Evolutionary conservation across 1,140 invertebrate species (phyloP).

Genomic region (Lepeophtheirus salmonis): DNA sequence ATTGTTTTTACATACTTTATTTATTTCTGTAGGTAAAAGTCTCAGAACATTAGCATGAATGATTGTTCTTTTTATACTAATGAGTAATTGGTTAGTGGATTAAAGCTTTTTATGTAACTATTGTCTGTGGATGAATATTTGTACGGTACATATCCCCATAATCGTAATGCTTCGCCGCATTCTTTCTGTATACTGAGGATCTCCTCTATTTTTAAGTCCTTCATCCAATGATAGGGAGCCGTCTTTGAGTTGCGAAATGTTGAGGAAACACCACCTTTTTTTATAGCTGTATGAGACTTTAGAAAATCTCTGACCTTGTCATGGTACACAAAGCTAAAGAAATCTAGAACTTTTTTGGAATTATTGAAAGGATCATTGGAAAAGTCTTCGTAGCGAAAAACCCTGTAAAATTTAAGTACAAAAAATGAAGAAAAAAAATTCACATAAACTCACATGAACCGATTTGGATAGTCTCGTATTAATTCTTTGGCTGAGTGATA

Average conservation of each 20-base stretch:
- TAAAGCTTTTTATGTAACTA: no score
- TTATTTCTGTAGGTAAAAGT: no score
- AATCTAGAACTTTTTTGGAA: constrained; percentile 48
- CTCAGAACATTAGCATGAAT: no score
- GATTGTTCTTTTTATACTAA: no score
- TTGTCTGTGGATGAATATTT: no score
- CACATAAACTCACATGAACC: constrained; percentile 30
- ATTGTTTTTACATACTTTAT: no score
- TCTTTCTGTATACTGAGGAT: constrained; percentile 40
- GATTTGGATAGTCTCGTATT: constrained; percentile 41
- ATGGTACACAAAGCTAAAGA: constrained; percentile 51
- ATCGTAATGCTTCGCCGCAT: constrained; percentile 49
- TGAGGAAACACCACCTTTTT: constrained; percentile 57
- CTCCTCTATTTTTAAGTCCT: constrained; percentile 38
- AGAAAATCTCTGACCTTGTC: constrained; percentile 47
- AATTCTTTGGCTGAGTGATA: constrained; percentile 50
- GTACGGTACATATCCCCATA: constrained; percentile 55
- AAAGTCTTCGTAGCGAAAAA: constrained; percentile 62
- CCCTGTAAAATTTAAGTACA: constrained; percentile 35
- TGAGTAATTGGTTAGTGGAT: no score
- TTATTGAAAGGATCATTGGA: constrained; percentile 49
- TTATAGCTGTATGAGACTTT: constrained; percentile 53
- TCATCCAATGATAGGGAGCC: constrained; percentile 63
- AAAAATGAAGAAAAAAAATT: neutral
- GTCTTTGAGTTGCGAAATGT: constrained; percentile 59